phyloP scores from a whole-genome alignment of 2,797 vertebrate species.

The Enteromius argenteus region DNA sequence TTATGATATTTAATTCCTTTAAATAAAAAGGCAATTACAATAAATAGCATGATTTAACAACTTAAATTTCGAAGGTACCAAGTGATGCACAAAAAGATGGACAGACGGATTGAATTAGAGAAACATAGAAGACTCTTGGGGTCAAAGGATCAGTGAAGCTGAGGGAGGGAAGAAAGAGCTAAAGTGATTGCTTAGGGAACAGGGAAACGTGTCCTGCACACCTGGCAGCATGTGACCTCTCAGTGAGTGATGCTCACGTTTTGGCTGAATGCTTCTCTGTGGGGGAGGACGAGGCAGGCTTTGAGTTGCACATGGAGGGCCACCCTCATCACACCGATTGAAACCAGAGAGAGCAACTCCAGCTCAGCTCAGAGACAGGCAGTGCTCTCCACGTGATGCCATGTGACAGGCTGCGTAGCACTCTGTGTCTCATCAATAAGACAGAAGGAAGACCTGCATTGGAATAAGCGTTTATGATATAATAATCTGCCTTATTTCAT shows the following conservation, averaged over 20 bases:
- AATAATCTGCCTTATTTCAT: not conserved
- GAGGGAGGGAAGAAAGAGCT: constrained; percentile 5
- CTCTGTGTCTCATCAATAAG: constrained; percentile 41
- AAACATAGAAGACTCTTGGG: constrained; percentile 41
- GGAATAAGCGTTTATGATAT: not conserved
- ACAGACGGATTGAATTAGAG: constrained; percentile 16
- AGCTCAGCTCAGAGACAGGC: constrained; percentile 17
- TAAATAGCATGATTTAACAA: not conserved
- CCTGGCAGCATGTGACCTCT: constrained; percentile 60
- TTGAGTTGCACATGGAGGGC: constrained; percentile 58
- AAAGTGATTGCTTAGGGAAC: constrained; percentile 3
- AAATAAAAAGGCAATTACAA: not conserved
- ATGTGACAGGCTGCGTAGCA: constrained; percentile 45
- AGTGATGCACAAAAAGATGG: constrained; percentile 21
- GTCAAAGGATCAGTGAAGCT: constrained; percentile 43
- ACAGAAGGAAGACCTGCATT: not conserved
- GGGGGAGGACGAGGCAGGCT: constrained; percentile 36
- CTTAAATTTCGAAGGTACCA: constrained; percentile 4
- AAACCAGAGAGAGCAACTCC: constrained; percentile 43
- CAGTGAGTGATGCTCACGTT: constrained; percentile 52
- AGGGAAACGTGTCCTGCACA: constrained; percentile 53
- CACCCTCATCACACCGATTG: constrained; percentile 43
- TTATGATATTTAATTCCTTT: not conserved
- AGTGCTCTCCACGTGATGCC: constrained; percentile 47
- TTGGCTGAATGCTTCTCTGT: constrained; percentile 49